These are phyloP conservation scores for Phortica okadai DNA, from an alignment of 2,888 invertebrate species.

Conservation along the genomic window DNA sequence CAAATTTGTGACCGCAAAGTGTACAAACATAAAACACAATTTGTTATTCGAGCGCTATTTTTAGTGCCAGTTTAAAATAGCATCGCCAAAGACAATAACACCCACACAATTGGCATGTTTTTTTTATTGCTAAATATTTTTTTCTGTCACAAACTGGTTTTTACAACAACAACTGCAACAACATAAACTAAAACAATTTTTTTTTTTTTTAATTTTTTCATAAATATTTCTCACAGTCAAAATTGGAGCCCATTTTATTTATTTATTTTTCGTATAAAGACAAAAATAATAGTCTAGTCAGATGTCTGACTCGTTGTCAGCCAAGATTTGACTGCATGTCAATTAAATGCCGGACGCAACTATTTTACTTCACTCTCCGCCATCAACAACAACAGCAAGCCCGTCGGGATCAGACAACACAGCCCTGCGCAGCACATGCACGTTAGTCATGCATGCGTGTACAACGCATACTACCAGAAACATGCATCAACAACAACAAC, in stretches of 20 bases:
- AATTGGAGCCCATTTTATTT: neutral
- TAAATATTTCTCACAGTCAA: conserved; percentile 7
- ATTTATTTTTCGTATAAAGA: neutral
- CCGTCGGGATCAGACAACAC: too few species aligned
- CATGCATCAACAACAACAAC: neutral
- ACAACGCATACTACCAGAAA: neutral
- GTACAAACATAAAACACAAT: too few species aligned
- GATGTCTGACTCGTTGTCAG: neutral
- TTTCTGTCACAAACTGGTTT: too few species aligned
- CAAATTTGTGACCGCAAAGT: too few species aligned
- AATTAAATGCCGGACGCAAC: neutral
- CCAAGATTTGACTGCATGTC: neutral
- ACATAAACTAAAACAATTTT: neutral
- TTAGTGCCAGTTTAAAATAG: too few species aligned
- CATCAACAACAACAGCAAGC: neutral
- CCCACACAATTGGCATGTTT: neutral
- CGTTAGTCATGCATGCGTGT: neutral
- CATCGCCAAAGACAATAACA: neutral
- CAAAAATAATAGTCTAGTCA: conserved; percentile 1
- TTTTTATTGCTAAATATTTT: neutral
- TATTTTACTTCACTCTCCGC: neutral
- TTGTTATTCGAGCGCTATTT: too few species aligned
- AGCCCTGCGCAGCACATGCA: neutral
- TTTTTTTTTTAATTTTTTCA: neutral
- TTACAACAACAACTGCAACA: too few species aligned